Evolutionary conservation across 1,140 invertebrate species (phyloP).

Genomic region (Papilio machaon): DNA sequence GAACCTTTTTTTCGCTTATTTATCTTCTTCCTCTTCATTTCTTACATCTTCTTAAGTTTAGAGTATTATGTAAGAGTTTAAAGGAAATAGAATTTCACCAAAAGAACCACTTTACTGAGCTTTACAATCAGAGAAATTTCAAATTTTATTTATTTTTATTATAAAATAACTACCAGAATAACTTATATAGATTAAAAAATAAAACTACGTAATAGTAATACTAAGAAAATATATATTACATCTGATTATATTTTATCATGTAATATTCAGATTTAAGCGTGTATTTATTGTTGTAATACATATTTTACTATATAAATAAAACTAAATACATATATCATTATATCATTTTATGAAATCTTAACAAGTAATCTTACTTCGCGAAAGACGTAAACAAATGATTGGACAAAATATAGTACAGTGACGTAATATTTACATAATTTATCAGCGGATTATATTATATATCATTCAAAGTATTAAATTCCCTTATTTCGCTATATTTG

Average conservation of each 20-base stretch:
- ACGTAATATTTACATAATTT: neutral
- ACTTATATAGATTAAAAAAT: neutral
- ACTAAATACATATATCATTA: neutral
- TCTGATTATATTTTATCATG: constrained; percentile 8
- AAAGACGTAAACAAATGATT: constrained; percentile 9
- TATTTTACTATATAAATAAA: constrained; percentile 22
- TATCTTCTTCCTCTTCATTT: no score
- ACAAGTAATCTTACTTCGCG: constrained; percentile 1
- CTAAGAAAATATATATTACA: neutral
- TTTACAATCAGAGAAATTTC: no score
- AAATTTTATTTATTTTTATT: no score
- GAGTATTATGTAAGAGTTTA: no score
- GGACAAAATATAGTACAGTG: neutral
- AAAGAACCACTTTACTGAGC: no score
- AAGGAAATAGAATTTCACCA: no score
- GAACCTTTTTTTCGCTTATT: no score
- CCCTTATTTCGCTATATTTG: no score
- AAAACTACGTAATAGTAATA: neutral
- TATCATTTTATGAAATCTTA: neutral
- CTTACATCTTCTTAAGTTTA: no score
- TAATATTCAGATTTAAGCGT: constrained; percentile 5
- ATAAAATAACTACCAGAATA: no score
- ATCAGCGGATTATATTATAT: neutral
- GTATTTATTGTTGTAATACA: constrained; percentile 9
- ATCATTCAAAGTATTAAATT: no score